Evolutionary conservation across 30 jellyfish, hydroid and myxozoan species (phyloP).

Genomic region (Phacellophora camtschatica): DNA sequence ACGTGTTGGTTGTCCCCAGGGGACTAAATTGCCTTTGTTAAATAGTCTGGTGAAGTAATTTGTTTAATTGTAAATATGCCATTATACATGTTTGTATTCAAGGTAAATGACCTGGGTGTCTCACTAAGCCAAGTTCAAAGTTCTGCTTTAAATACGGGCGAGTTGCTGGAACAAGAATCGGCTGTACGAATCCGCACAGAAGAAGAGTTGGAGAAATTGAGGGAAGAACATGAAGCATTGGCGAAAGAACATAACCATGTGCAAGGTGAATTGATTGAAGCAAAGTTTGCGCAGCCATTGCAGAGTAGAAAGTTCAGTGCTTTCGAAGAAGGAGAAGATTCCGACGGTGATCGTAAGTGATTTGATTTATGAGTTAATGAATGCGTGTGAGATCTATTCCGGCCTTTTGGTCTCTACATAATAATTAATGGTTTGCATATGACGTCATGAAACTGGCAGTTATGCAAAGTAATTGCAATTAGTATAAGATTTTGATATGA

Average conservation of each 20-base stretch:
- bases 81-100: no score
- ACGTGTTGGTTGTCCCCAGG: no score
- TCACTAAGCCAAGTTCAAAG: constrained; percentile 57
- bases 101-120: constrained; percentile 70
- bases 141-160: constrained; percentile 66
- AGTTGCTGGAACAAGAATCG: constrained; percentile 79
- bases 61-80: no score
- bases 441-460: background rate
- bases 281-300: constrained; percentile 59
- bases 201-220: constrained; percentile 73
- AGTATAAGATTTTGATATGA: no score
- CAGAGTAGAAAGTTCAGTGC: constrained; percentile 4
- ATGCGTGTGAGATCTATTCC: background rate
- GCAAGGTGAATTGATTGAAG: constrained; percentile 61
- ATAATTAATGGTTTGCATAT: background rate
- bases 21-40: no score
- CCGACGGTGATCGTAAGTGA: constrained; percentile 52
- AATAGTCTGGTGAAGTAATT: no score
- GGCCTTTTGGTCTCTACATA: background rate
- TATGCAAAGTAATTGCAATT: no score
- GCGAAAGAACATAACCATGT: constrained; percentile 28
- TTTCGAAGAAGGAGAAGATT: constrained; percentile 23
- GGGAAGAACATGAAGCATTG: constrained; percentile 44
- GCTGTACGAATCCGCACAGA: constrained; percentile 77
- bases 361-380: background rate